Conservation (phyloP, 30 jellyfish, hydroid and myxozoan species). For the Phacellophora camtschatica region DNA sequence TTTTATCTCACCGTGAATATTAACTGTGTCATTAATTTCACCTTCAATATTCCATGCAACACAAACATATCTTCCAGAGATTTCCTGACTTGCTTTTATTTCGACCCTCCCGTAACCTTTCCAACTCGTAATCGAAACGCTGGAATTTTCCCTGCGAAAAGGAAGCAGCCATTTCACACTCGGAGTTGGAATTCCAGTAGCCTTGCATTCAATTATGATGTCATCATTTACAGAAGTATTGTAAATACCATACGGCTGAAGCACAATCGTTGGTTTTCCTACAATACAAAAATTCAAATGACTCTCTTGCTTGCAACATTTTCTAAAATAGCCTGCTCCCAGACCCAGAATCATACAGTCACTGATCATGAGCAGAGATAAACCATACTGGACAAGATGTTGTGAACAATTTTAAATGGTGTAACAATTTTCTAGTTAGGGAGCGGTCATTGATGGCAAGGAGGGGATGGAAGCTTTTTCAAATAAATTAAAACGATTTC, state of each 20-base stretch:
- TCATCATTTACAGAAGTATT: conserved; percentile 42
- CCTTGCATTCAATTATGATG: conserved; percentile 63
- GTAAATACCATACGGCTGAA: conserved; percentile 64
- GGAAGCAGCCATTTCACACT: conserved; percentile 65
- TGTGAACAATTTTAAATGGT: too few species aligned
- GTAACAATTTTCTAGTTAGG: too few species aligned
- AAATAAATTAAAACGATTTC: too few species aligned
- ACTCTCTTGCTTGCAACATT: neutral
- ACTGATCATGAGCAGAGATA: too few species aligned
- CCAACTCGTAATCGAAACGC: conserved; percentile 24
- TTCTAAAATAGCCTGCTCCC: too few species aligned
- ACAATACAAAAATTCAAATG: neutral
- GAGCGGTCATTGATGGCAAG: too few species aligned
- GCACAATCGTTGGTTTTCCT: conserved; percentile 69
- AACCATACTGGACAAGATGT: too few species aligned
- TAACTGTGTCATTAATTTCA: conserved; percentile 39
- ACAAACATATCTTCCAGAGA: conserved; percentile 76
- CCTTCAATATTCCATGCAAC: conserved; percentile 86
- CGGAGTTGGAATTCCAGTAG: conserved; percentile 87
- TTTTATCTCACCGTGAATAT: too few species aligned
- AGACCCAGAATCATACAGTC: too few species aligned
- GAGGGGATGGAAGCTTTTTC: too few species aligned
- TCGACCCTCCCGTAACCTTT: conserved; percentile 51
- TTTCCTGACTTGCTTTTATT: conserved; percentile 31
- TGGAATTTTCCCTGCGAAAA: neutral